phyloP scores from a whole-genome alignment of 2,797 vertebrate genomes.

The Clarias pachynema region DNA sequence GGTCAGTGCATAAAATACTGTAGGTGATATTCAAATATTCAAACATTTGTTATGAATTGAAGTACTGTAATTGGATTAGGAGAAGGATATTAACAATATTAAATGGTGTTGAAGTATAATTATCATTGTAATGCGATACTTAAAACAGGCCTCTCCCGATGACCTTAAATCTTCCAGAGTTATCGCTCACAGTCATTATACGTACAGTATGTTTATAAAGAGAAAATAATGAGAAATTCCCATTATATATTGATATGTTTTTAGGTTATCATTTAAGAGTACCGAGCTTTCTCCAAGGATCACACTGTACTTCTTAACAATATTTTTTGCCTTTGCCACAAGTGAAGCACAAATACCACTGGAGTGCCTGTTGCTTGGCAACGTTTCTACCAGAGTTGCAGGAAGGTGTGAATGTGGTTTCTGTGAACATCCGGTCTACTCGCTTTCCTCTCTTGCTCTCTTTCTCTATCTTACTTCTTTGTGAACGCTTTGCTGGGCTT shows the following conservation, averaged over 20 bases:
- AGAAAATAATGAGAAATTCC: background rate
- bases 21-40: background rate
- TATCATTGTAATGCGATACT: background rate
- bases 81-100: background rate
- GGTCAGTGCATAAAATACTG: background rate
- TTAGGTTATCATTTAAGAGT: conserved; percentile 5
- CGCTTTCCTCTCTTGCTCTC: conserved; percentile 19
- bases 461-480: conserved; percentile 13
- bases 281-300: background rate
- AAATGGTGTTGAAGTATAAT: background rate
- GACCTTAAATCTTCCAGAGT: background rate
- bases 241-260: too few species aligned
- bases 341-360: conserved; percentile 44
- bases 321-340: conserved; percentile 33
- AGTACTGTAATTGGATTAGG: background rate
- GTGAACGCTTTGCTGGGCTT: conserved; percentile 25
- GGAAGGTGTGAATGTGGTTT: conserved; percentile 65
- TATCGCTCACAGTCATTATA: background rate
- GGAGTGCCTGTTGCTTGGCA: conserved; percentile 53
- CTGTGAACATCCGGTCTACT: conserved; percentile 30
- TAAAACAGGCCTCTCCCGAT: background rate
- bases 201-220: background rate
- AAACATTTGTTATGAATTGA: background rate
- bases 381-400: conserved; percentile 44
- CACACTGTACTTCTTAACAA: conserved; percentile 9